Evolutionary conservation across 2,888 invertebrate genomes (phyloP).

Genomic region (Andrena flavipes): DNA sequence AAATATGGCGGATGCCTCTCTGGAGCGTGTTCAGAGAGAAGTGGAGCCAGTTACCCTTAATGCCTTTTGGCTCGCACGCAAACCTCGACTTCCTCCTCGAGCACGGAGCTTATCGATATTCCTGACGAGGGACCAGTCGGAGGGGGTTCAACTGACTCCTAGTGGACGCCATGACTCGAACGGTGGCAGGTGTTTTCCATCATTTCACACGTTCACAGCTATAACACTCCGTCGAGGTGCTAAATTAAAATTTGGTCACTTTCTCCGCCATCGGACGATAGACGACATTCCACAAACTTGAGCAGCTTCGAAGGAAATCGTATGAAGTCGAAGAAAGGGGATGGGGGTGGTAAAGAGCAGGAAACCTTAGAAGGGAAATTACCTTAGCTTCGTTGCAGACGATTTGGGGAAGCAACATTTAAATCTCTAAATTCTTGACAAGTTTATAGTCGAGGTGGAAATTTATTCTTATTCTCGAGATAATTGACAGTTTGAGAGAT

Average conservation of each 20-base stretch:
- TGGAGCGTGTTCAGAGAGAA: constrained; percentile 13
- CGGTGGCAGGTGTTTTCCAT: background rate
- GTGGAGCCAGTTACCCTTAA: constrained; percentile 32
- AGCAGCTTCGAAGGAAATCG: constrained; percentile 5
- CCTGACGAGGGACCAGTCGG: constrained; percentile 38
- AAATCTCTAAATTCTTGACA: background rate
- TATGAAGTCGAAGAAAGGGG: background rate
- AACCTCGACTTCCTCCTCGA: background rate
- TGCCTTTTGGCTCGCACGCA: constrained; percentile 19
- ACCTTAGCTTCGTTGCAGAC: background rate
- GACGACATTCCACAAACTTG: too few species aligned
- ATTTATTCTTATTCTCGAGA: constrained; percentile 22
- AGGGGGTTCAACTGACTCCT: constrained; percentile 45
- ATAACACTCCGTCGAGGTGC: too few species aligned
- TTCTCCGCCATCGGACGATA: too few species aligned
- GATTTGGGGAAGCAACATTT: background rate
- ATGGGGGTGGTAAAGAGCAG: background rate
- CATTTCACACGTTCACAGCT: background rate
- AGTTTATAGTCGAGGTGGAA: constrained; percentile 15
- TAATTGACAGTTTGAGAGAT: constrained; percentile 3
- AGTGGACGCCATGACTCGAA: background rate
- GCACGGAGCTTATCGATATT: constrained; percentile 31
- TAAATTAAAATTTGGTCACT: too few species aligned
- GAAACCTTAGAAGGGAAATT: background rate
- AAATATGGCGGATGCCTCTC: constrained; percentile 22